Base-by-base conservation (phyloP, 2,888 invertebrate genomes). In the Chironomus riparius region DNA sequence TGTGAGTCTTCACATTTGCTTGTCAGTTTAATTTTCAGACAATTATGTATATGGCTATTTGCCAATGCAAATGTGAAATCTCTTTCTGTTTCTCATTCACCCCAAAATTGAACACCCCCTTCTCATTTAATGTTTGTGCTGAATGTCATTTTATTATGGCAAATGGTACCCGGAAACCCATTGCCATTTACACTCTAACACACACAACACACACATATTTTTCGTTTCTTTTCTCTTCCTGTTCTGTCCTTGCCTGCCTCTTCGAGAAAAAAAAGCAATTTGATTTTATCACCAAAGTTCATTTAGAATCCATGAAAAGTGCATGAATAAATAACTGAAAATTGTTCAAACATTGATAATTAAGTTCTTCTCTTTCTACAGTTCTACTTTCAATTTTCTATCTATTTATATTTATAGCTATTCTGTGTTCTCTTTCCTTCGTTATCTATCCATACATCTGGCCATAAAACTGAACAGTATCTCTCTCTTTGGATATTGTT, bases 201-300 rank as follows among this genome's bases (percentile, higher is more conserved):
- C 28, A 28, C 28, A 28, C 28, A 38, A 10, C 6, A 28, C 28
- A 28, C 28, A 28, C 28, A 28, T 5, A 28, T 28, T 38, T 38
- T 38, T 38, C 38, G 10, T 38, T 38, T 38, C 38, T 38, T 38
- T 38, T 38, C 10, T 1, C 38, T 38, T 38, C 10, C 38, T 38
- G 5, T 28, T 28, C 4, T 28, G 28, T 5, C 1, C 28, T 28
- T 28, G 38, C 38, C 38, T 38, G 38, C 10, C 38, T 38, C 38
- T 65, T 65, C 24, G 13, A 18, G 21, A 2, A 62, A 28, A 73
- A 73, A 38, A 38, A 38, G 47, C 72, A 73, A 73, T 73, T 73
- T 73, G 72, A 73, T 73, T 73, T 73, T 73, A 73, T 73, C 72
- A 47, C 62, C 24, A 73, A 62, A 73, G 72, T 73, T 73, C 72